Percentiles rank a stretch among this genome's conserved stretches.
Evolutionary conservation across 2,797 vertebrate genomes (phyloP).

Genomic region (Mus minutoides): DNA sequence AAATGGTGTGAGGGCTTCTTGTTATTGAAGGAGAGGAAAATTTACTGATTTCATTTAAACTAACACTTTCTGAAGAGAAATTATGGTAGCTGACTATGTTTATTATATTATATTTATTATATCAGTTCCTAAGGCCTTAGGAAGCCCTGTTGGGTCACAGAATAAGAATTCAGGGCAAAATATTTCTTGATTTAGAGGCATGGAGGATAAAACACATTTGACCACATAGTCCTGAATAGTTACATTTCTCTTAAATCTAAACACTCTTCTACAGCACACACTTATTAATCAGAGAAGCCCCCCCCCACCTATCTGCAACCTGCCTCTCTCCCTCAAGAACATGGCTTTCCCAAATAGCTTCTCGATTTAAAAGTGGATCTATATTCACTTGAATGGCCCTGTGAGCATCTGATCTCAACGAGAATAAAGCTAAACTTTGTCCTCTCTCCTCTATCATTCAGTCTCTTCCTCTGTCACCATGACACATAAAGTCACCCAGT

Average conservation of each 20-base stretch:
- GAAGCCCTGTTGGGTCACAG: conserved; percentile 15
- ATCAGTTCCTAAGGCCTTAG: background rate
- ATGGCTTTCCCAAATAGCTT: background rate
- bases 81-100: conserved; percentile 9
- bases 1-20: conserved; percentile 58
- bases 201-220: conserved; percentile 13
- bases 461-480: background rate
- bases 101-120: no score
- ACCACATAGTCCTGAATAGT: background rate
- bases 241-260: conserved; percentile 39
- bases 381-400: background rate
- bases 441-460: background rate
- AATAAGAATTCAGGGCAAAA: background rate
- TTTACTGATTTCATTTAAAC: conserved; percentile 78
- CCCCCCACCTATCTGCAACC: background rate
- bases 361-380: background rate
- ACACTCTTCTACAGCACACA: background rate
- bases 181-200: conserved; percentile 27
- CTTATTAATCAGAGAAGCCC: background rate
- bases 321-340: background rate
- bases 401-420: background rate
- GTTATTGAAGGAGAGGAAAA: conserved; percentile 52
- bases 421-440: background rate
- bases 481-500: background rate
- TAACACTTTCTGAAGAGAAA: conserved; percentile 59